Evolutionary conservation across 64 coral and sea anemone genomes (phyloP).

Genomic region (Orbicella faveolata): DNA sequence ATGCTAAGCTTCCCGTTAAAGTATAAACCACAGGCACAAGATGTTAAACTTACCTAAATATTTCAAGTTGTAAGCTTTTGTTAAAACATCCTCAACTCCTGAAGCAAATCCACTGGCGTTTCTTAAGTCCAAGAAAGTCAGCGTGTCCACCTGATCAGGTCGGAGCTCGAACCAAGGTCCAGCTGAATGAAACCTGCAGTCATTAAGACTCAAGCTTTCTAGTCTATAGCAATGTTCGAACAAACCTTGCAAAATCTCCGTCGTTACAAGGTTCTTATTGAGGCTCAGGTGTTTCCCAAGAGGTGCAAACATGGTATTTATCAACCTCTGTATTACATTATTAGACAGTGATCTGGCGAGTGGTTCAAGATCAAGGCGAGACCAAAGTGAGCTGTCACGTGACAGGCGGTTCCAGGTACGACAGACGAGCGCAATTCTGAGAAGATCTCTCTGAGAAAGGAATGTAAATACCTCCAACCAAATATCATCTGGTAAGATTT

Average conservation of each 20-base stretch:
- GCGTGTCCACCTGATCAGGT: slow-evolving; percentile 1
- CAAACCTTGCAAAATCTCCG: slow-evolving; percentile 59
- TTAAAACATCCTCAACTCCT: slow-evolving; percentile 53
- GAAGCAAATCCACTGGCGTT: slow-evolving; percentile 59
- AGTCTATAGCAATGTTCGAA: slow-evolving; percentile 48
- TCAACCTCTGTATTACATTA: slow-evolving; percentile 24
- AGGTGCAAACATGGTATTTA: slow-evolving; percentile 53
- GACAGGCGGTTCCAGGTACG: slow-evolving; percentile 55
- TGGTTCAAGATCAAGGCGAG: slow-evolving; percentile 38
- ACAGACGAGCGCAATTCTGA: slow-evolving; percentile 51
- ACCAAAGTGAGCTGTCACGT: slow-evolving; percentile 70
- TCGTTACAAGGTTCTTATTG: slow-evolving; percentile 43
- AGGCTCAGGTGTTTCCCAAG: slow-evolving; percentile 50
- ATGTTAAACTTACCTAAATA: slow-evolving; percentile 35
- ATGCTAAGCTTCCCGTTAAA: too few relatives aligned
- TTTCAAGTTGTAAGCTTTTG: slow-evolving; percentile 29
- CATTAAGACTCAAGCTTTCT: slow-evolving; percentile 51
- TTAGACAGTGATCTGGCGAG: slow-evolving; percentile 6
- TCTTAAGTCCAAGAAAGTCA: slow-evolving; percentile 59
- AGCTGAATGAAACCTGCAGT: slow-evolving; percentile 60
- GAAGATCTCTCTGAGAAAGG: slow-evolving; percentile 55
- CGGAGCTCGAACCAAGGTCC: slow-evolving; percentile 47
- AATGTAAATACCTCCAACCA: slow-evolving; percentile 62
- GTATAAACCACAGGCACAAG: too few relatives aligned
- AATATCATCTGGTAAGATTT: slow-evolving; percentile 64